Evolutionary conservation across 2,888 invertebrate genomes (phyloP).

Genomic region (Oscheius sp.): DNA sequence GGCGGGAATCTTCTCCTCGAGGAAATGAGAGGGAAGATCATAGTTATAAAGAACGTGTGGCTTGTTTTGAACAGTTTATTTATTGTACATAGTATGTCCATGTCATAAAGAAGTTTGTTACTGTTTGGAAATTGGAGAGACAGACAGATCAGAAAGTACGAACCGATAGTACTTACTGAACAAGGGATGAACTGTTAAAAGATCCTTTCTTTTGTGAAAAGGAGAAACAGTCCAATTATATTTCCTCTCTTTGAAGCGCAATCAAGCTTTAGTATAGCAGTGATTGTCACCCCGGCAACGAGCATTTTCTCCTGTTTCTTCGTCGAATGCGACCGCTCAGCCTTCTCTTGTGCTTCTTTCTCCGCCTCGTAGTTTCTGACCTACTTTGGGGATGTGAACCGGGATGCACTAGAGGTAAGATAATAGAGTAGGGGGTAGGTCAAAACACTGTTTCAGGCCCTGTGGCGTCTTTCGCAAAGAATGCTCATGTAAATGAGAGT

Average conservation of each 20-base stretch:
- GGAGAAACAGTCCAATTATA: not conserved
- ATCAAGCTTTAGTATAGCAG: constrained; percentile 1
- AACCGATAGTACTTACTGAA: not conserved
- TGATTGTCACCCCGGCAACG: constrained; percentile 10
- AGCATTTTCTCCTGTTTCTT: not conserved
- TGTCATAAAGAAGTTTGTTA: constrained; percentile 8
- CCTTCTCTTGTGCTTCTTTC: constrained; percentile 4
- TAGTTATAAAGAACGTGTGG: too few relatives aligned
- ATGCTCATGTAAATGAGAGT: too few relatives aligned
- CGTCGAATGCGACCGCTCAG: constrained; percentile 20
- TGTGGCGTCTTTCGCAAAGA: too few relatives aligned
- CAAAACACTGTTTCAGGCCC: too few relatives aligned
- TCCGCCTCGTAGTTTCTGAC: constrained; percentile 1
- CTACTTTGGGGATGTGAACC: constrained; percentile 31
- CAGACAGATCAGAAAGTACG: not conserved
- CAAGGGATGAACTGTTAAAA: too few relatives aligned
- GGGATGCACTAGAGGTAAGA: not conserved
- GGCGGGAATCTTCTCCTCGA: constrained; percentile 18
- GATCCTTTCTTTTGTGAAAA: not conserved
- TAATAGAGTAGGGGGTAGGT: too few relatives aligned
- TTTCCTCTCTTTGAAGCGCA: not conserved
- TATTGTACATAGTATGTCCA: constrained; percentile 20
- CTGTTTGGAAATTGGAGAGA: not conserved
- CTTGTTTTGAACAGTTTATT: constrained; percentile 5
- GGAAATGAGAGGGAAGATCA: not conserved